Percentiles rank a stretch among this genome's conserved stretches.
phyloP scores from a whole-genome alignment of 2,888 invertebrate genomes.

The Dusona sp. region DNA sequence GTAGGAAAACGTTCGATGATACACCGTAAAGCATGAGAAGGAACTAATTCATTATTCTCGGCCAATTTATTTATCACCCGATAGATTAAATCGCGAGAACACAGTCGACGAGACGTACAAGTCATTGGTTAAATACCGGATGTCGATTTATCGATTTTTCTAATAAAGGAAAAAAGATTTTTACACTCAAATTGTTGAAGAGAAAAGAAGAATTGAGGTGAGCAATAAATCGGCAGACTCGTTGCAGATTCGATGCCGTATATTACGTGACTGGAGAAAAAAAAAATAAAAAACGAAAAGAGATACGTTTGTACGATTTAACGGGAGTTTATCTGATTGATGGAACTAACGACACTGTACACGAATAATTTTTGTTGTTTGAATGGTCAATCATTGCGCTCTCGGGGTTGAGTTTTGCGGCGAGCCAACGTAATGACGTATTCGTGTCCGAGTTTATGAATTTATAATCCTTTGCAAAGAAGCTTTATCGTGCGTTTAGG shows the following conservation, averaged over 20 bases:
- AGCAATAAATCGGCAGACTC: neutral
- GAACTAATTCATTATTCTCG: neutral
- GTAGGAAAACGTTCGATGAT: neutral
- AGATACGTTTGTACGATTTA: conserved; percentile 61
- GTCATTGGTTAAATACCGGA: neutral
- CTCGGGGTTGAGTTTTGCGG: conserved; percentile 12
- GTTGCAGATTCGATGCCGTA: neutral
- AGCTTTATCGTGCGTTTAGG: conserved; percentile 56
- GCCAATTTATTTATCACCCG: neutral
- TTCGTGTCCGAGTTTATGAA: conserved; percentile 76
- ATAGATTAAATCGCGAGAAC: neutral
- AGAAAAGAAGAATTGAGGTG: neutral
- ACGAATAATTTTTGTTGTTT: conserved; percentile 73
- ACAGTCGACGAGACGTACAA: neutral
- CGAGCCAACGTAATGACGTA: conserved; percentile 67
- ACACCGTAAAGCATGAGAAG: neutral
- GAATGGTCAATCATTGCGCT: conserved; percentile 76
- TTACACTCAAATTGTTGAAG: too few relatives aligned
- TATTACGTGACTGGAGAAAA: neutral
- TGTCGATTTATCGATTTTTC: neutral
- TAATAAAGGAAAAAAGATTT: neutral
- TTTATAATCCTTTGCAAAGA: conserved; percentile 77
- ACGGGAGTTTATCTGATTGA: conserved; percentile 66
- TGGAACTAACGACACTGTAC: conserved; percentile 49
- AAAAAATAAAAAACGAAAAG: neutral